Conservation (phyloP, 2,113 vertebrate species). For the Pterocles orientalis region DNA sequence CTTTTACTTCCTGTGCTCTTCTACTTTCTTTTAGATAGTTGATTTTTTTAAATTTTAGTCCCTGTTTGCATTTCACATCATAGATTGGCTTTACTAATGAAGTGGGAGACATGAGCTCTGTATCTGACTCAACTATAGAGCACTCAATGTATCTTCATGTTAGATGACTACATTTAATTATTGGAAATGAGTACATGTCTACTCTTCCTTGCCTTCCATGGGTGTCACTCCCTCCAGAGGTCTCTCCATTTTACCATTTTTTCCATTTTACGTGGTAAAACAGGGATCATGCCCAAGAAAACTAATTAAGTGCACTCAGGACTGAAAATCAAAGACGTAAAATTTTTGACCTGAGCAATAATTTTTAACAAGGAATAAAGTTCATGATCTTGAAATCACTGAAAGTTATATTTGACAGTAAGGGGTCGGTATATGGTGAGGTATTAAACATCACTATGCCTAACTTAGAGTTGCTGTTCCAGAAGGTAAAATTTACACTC, state of each 20-base stretch:
- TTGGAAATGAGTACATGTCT: background rate
- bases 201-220: background rate
- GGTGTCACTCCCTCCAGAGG: background rate
- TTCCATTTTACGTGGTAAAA: background rate
- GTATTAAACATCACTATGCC: background rate
- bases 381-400: background rate
- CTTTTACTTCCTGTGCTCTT: background rate
- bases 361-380: background rate
- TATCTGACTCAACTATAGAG: background rate
- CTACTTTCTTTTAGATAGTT: background rate
- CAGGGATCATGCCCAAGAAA: background rate
- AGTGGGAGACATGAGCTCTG: background rate
- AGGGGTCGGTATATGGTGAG: background rate
- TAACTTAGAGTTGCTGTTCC: background rate
- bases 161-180: background rate
- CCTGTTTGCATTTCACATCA: background rate
- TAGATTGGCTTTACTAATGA: background rate
- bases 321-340: background rate
- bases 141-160: background rate
- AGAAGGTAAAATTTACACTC: background rate
- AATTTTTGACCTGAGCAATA: background rate
- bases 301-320: background rate
- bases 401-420: background rate
- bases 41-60: background rate
- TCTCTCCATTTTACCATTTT: background rate